These are phyloP conservation scores for Scleropages formosus DNA, from an alignment of 2,797 vertebrate species.

Conservation along the genomic window DNA sequence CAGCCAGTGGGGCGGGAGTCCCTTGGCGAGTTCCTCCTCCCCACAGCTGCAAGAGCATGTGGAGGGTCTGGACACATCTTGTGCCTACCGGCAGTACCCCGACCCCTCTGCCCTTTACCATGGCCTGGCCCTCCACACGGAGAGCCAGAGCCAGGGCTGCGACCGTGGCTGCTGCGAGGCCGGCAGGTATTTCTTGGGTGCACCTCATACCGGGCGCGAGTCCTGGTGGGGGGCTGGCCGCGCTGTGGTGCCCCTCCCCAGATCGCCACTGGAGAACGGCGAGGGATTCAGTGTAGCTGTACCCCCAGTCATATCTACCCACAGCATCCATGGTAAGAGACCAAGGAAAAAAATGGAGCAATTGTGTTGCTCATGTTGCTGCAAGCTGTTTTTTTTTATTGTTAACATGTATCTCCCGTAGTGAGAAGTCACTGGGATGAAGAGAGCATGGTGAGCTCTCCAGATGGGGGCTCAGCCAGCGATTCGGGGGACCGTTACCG, in stretches of 20 bases:
- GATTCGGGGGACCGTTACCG: slow-evolving; percentile 87
- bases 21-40: slow-evolving; percentile 82
- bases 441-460: slow-evolving; percentile 89
- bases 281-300: slow-evolving; percentile 81
- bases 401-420: slow-evolving; percentile 50
- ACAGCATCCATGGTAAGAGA: slow-evolving; percentile 57
- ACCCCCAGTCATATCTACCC: slow-evolving; percentile 82
- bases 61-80: slow-evolving; percentile 77
- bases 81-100: slow-evolving; percentile 83
- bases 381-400: slow-evolving; percentile 26
- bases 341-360: slow-evolving; percentile 46
- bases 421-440: slow-evolving; percentile 90
- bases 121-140: slow-evolving; percentile 77
- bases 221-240: slow-evolving; percentile 87
- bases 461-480: slow-evolving; percentile 86
- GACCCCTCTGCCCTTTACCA: slow-evolving; percentile 83
- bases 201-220: slow-evolving; percentile 80
- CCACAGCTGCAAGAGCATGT: slow-evolving; percentile 83
- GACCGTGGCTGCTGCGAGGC: slow-evolving; percentile 85
- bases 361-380: slow-evolving; percentile 21
- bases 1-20: slow-evolving; percentile 92
- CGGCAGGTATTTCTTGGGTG: slow-evolving; percentile 86
- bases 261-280: slow-evolving; percentile 82
- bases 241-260: slow-evolving; percentile 77
- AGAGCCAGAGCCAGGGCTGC: slow-evolving; percentile 79